Base-by-base conservation (phyloP, 30 jellyfish, hydroid and myxozoan species). In the Cassiopea andromeda region DNA sequence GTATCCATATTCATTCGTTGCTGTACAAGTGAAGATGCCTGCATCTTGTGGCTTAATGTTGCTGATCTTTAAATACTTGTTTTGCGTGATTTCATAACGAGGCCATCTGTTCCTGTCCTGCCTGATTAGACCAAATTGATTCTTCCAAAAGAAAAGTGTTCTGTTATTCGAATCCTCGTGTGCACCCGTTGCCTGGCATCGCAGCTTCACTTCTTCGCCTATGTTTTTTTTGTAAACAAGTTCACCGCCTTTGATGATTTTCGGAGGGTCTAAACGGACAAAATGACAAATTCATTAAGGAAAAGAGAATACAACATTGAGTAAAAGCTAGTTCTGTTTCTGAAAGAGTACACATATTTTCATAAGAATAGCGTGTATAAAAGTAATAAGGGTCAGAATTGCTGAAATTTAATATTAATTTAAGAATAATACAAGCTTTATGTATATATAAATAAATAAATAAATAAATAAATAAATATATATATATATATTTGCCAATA, bases 101-200 rank as follows among this genome's bases (percentile, higher is more conserved):
- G 97, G 95, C 92, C 85, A 85, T 44, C 70, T 67, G 44, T 44
- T 19, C 71, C 85, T 82, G 80, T 85, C 90, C 44, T 74, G 93
- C 60, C 92, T 61, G 7, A 92, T 80, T 8, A 90, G 90, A 44
- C 97, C 97, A 66, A 47, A n/a, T 60, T 92, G 91, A 46, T 92
- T 92, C 77, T 85, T 92, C 97, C 97, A 92, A 71, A 78, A 85
- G 84, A 92, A 92, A 27, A 92, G 83, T 0, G 97, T 92, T 59
- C 97, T 67, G 18, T 83, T 77, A 81, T 80, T 84, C 6, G 89
- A 60, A 57, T 85, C 97, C 16, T 92, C 95, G 14, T 86, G 87
- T 14, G 95, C 90, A 46, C 95, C 97, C 0, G 97, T 85, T 48
- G 97, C 97, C 87, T 90, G 92, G 93, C 97, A 92, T 59, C 93